Evolutionary conservation across 2,113 vertebrate species (phyloP).

Genomic region (Scartelaos histophorus): DNA sequence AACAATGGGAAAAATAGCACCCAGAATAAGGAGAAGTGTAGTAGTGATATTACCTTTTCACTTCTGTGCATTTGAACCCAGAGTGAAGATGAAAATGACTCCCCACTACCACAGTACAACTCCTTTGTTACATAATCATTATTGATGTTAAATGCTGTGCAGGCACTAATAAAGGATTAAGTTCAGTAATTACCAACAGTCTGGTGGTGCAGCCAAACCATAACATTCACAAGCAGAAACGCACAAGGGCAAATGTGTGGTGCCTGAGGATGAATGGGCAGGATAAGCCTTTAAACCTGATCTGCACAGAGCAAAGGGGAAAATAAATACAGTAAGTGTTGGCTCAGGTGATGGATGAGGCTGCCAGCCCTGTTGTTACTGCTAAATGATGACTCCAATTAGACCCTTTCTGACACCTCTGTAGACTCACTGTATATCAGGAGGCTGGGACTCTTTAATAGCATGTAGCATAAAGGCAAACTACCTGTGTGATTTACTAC

Average conservation of each 20-base stretch:
- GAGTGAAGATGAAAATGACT: not conserved
- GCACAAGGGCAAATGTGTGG: not conserved
- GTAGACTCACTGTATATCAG: conserved; percentile 17
- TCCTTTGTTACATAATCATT: not conserved
- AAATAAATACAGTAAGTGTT: conserved; percentile 38
- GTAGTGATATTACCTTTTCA: not conserved
- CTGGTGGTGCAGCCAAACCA: conserved; percentile 3
- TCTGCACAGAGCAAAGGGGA: conserved; percentile 23
- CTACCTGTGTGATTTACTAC: not conserved
- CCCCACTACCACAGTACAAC: not conserved
- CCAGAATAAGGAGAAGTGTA: not conserved
- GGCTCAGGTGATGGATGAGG: conserved; percentile 39
- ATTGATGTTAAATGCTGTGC: conserved; percentile 6
- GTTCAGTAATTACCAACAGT: conserved; percentile 13
- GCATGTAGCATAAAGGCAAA: conserved; percentile 10
- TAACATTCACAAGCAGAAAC: conserved; percentile 17
- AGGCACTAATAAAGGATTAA: not conserved
- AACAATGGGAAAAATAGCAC: not conserved
- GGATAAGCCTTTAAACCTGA: conserved; percentile 23
- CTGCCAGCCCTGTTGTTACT: conserved; percentile 24
- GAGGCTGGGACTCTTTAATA: conserved; percentile 6
- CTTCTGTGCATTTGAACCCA: not conserved
- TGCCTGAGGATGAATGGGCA: conserved; percentile 13
- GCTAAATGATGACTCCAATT: conserved; percentile 33
- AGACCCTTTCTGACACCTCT: conserved; percentile 1